Conservation (phyloP, 2,113 vertebrate genomes). For the Daphoenositta chrysoptera region DNA sequence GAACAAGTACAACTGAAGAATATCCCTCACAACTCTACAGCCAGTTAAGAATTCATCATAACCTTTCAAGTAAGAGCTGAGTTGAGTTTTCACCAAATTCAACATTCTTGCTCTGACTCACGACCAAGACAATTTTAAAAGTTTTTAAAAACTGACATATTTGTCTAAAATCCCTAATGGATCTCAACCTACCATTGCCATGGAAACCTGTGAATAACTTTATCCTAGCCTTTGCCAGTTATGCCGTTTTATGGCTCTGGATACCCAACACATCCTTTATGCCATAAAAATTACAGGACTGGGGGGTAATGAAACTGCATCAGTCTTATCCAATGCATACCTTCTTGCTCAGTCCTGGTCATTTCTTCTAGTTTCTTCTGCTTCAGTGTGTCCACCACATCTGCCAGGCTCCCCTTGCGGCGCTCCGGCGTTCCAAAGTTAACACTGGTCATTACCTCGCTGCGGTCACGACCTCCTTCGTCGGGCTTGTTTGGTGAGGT, state of each 20-base stretch:
- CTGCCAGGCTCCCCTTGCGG: conserved; percentile 98
- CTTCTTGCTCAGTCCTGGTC: conserved; percentile 98
- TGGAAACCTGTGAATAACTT: conserved; percentile 63
- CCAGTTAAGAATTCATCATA: neutral
- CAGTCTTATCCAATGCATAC: conserved; percentile 72
- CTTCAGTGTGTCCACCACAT: conserved; percentile 98
- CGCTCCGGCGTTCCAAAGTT: conserved; percentile 96
- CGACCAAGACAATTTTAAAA: conserved; percentile 14
- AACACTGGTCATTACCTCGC: conserved; percentile 92
- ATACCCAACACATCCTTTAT: conserved; percentile 26
- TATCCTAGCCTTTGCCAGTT: conserved; percentile 53
- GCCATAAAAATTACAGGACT: neutral
- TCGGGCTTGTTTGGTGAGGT: conserved; percentile 98
- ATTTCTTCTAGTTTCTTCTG: conserved; percentile 99
- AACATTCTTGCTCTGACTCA: conserved; percentile 40
- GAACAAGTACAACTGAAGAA: neutral
- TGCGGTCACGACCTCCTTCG: conserved; percentile 94
- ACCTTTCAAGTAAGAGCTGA: neutral
- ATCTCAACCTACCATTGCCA: conserved; percentile 54
- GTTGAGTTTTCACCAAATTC: neutral
- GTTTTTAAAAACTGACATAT: conserved; percentile 46
- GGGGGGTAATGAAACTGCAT: neutral
- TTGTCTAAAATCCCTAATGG: conserved; percentile 58
- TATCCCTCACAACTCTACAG: neutral
- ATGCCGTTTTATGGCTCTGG: conserved; percentile 36